Conservation (phyloP, 2,888 invertebrate genomes). For the Syrphus vitripennis region DNA sequence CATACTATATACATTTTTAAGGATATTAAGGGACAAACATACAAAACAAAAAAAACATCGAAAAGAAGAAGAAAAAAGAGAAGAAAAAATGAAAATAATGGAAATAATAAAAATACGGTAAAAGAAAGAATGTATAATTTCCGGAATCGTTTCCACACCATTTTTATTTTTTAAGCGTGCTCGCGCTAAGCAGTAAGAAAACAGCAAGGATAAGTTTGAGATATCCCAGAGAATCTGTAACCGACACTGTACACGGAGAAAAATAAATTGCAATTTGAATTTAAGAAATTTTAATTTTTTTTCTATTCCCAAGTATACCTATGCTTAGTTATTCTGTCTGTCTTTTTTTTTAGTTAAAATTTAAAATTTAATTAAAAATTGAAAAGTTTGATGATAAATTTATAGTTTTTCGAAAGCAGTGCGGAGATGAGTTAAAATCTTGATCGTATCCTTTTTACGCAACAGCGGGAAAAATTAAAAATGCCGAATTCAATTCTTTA, state of each 20-base stretch:
- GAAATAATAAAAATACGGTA: neutral
- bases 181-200: slow-evolving; percentile 13
- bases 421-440: slow-evolving; percentile 27
- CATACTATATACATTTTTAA: slow-evolving; percentile 37
- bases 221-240: slow-evolving; percentile 38
- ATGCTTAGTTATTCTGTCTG: no score
- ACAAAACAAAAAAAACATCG: neutral
- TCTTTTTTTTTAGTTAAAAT: no score
- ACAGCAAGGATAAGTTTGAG: slow-evolving; percentile 16
- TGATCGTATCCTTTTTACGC: neutral
- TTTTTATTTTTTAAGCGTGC: slow-evolving; percentile 61
- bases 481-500: no score
- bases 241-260: neutral
- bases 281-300: no score
- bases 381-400: slow-evolving; percentile 71
- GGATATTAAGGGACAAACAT: slow-evolving; percentile 54
- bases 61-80: neutral
- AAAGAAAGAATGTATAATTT: slow-evolving; percentile 65
- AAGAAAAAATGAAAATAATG: neutral
- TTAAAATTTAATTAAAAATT: no score
- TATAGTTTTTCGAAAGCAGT: slow-evolving; percentile 66
- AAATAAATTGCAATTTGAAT: neutral
- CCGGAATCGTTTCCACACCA: slow-evolving; percentile 69
- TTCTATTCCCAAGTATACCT: no score
- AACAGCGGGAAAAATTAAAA: no score